Evolutionary conservation across 2,113 vertebrate species (phyloP).

Genomic region (Zosterops borbonicus): DNA sequence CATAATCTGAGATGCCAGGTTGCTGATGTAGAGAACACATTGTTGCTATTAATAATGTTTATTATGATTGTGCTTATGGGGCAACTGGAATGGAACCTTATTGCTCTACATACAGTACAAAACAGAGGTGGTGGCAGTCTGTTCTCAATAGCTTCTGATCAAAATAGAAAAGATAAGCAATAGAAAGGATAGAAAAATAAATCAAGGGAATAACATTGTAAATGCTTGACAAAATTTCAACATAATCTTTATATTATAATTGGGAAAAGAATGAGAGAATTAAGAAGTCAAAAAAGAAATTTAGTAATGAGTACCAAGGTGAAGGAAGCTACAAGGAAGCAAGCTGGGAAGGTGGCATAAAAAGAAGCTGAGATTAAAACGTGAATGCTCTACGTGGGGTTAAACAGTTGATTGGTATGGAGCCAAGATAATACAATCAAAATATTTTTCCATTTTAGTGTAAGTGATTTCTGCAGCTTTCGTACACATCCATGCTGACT

Average conservation of each 20-base stretch:
- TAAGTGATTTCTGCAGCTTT: not conserved
- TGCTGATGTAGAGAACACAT: slow-evolving; percentile 60
- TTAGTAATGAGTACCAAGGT: not conserved
- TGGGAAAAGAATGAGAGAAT: not conserved
- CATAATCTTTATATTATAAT: not conserved
- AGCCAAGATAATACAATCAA: not conserved
- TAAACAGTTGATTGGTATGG: not conserved
- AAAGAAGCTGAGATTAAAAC: not conserved
- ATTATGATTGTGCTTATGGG: slow-evolving; percentile 36
- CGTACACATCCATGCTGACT: fast-evolving
- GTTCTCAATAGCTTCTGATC: not conserved
- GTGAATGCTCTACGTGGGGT: not conserved
- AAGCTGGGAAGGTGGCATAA: not conserved
- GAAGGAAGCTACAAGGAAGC: not conserved
- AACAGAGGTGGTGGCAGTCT: not conserved
- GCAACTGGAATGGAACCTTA: slow-evolving; percentile 1
- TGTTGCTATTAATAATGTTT: slow-evolving; percentile 62
- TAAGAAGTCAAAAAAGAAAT: not conserved
- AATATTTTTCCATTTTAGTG: not conserved
- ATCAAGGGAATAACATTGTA: not conserved
- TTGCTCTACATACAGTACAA: not conserved
- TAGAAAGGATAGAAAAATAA: not conserved
- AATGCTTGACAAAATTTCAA: not conserved
- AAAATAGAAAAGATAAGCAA: not conserved
- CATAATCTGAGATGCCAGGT: slow-evolving; percentile 50